Percentiles rank a stretch among this genome's conserved stretches.
Evolutionary conservation across 30 jellyfish, hydroid and myxozoan genomes (phyloP).

Genomic region (Sanderia malayensis): DNA sequence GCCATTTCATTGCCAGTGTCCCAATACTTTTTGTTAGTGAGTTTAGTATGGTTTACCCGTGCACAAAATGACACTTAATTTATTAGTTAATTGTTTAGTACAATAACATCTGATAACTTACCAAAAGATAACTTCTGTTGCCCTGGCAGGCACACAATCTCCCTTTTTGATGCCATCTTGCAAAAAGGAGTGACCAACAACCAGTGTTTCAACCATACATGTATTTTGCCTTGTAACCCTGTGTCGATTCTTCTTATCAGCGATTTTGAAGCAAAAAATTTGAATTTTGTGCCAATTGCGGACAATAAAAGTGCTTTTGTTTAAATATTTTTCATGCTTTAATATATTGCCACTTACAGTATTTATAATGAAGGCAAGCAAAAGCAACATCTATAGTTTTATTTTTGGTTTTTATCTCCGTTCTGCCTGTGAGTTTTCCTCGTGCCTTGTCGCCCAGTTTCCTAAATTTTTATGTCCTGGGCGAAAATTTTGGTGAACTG

Average conservation of each 20-base stretch:
- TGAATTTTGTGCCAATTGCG: neutral
- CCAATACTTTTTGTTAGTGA: neutral
- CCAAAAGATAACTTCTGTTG: neutral
- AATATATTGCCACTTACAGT: neutral
- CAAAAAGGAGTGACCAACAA: neutral
- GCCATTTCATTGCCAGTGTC: neutral
- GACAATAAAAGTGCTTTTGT: neutral
- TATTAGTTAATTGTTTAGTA: neutral
- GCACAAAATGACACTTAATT: neutral
- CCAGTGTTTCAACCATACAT: neutral
- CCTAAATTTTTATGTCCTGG: neutral
- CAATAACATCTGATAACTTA: neutral
- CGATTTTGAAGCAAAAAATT: neutral
- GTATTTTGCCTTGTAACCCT: neutral
- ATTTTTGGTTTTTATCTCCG: neutral
- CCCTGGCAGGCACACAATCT: neutral
- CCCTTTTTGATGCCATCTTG: neutral
- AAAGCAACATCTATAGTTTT: neutral
- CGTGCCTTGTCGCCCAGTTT: no score
- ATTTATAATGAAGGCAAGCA: neutral
- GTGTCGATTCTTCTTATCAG: neutral
- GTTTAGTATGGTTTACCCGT: neutral
- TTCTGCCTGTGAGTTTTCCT: neutral
- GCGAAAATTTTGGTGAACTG: neutral
- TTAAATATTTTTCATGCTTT: neutral